Conservation (phyloP, 2,797 vertebrate species). For the Catamblyrhynchus diadema region DNA sequence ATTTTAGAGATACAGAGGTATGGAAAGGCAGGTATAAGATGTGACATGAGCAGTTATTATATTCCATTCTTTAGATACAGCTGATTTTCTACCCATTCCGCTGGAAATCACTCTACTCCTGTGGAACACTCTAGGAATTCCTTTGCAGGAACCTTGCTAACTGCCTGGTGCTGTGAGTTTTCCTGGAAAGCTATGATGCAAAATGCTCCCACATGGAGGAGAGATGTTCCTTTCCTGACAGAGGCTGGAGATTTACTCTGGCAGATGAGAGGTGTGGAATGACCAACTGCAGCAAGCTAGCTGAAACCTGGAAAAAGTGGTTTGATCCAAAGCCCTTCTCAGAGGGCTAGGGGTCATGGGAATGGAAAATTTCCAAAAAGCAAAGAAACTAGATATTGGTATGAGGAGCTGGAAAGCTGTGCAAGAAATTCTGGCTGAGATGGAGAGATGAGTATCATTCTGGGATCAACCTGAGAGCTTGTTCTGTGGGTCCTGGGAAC, state of each 20-base stretch:
- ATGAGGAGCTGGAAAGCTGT: not conserved
- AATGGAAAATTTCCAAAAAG: not conserved
- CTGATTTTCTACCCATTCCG: not conserved
- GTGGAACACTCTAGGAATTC: not conserved
- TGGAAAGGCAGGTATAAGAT: not conserved
- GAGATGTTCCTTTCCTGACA: not conserved
- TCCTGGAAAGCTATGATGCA: not conserved
- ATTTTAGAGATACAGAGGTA: not conserved
- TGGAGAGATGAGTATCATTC: not conserved
- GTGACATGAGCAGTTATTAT: not conserved
- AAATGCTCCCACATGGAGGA: rapidly evolving
- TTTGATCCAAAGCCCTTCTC: not conserved
- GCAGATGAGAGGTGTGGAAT: not conserved
- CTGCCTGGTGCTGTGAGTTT: not conserved
- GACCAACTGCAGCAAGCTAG: not conserved
- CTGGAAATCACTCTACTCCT: not conserved
- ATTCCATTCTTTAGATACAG: not conserved
- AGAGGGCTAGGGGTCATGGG: not conserved
- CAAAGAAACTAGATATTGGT: not conserved
- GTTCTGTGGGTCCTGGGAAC: not conserved
- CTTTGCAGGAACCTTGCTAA: not conserved
- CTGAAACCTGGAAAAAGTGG: not conserved
- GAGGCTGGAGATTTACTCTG: not conserved
- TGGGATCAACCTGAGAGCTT: not conserved
- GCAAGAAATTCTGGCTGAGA: not conserved